Percentiles rank a stretch among this genome's conserved stretches.
phyloP scores from a whole-genome alignment of 1,140 invertebrate genomes.

The Drosophila navojoa region DNA sequence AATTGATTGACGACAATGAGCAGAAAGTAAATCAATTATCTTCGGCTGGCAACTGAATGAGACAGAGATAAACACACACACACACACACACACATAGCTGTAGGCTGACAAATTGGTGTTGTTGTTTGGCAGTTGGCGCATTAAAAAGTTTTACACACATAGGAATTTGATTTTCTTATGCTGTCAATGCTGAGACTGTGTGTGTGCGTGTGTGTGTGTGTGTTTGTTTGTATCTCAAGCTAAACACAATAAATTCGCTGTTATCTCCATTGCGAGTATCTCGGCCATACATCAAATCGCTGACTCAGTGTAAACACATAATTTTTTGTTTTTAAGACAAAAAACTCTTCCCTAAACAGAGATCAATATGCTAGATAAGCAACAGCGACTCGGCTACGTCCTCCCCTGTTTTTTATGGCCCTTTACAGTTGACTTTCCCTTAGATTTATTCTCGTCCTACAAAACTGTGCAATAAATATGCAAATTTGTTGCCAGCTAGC shows the following conservation, averaged over 20 bases:
- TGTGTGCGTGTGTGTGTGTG: neutral
- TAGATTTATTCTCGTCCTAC: conserved; percentile 69
- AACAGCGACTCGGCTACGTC: conserved; percentile 40
- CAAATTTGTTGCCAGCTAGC: conserved; percentile 58
- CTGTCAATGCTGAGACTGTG: conserved; percentile 17
- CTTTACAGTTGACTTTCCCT: conserved; percentile 1
- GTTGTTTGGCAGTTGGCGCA: conserved; percentile 63
- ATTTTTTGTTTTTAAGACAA: conserved; percentile 16
- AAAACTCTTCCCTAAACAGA: conserved; percentile 11
- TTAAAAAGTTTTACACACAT: conserved; percentile 71
- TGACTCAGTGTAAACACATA: conserved; percentile 67
- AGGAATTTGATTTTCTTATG: conserved; percentile 53
- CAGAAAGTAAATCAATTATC: conserved; percentile 78
- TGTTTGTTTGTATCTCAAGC: conserved; percentile 1
- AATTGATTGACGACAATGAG: conserved; percentile 76
- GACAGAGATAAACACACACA: conserved; percentile 12
- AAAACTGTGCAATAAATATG: conserved; percentile 78
- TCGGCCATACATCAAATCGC: conserved; percentile 61
- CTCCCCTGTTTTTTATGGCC: conserved; percentile 56
- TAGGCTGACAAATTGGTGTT: conserved; percentile 65
- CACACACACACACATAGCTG: neutral
- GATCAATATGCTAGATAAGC: conserved; percentile 72
- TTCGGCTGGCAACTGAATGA: conserved; percentile 23
- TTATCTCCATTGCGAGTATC: conserved; percentile 42
- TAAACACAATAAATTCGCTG: conserved; percentile 66